Conservation (phyloP, 2,113 vertebrate species). For the Colaptes auratus region DNA sequence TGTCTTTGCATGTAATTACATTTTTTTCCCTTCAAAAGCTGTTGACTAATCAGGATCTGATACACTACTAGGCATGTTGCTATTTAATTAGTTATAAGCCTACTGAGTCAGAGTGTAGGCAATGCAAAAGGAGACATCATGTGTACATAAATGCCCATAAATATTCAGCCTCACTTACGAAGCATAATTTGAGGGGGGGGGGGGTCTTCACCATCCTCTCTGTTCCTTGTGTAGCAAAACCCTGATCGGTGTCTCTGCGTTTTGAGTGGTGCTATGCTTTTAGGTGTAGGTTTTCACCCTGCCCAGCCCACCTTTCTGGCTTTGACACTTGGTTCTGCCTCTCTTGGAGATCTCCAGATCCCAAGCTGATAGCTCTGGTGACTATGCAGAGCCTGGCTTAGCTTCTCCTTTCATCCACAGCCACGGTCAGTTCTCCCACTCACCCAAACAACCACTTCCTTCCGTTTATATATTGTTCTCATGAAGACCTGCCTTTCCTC, state of each 20-base stretch:
- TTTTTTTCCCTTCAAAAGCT: neutral
- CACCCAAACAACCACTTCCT: constrained; percentile 37
- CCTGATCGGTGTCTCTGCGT: neutral
- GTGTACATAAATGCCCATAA: neutral
- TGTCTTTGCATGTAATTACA: neutral
- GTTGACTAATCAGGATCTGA: neutral
- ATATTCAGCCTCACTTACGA: neutral
- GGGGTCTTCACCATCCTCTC: neutral
- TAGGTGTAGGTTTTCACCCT: neutral
- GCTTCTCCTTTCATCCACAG: constrained; percentile 1
- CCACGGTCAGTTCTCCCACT: neutral
- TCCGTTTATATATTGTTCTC: constrained; percentile 58
- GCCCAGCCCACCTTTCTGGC: neutral
- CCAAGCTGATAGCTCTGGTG: neutral
- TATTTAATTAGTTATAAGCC: neutral
- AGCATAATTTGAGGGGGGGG: neutral
- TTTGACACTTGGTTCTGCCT: neutral
- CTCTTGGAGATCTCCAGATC: neutral
- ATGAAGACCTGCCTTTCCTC: constrained; percentile 53
- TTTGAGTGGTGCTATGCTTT: neutral
- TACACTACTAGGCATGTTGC: neutral
- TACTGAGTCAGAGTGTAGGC: neutral
- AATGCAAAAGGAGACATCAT: neutral
- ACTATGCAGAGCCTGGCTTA: neutral
- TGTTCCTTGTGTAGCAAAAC: neutral